Evolutionary conservation across 1,140 invertebrate species (phyloP), one percentile per base, ranked within the genome.

Genomic region (Drosophila setifemur): DNA sequence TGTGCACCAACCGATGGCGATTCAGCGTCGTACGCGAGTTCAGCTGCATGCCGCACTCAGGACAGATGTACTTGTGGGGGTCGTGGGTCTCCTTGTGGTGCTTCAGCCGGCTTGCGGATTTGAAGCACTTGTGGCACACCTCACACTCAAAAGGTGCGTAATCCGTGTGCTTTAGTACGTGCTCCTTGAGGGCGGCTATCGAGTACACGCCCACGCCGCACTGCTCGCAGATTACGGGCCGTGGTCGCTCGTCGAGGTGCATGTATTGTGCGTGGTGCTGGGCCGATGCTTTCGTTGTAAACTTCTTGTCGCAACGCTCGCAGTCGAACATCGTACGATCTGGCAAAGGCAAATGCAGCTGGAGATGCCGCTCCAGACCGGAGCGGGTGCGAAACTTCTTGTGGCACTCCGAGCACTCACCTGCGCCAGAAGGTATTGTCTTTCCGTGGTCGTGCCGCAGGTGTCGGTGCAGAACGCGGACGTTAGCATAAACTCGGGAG

Each of bases 1-100:
- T 88, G 75, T 92, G 91, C 9, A 92, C 91, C 23, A 92, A 64
- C 4, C 91, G 81, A 71, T 92, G 91, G 45, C 91, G 91, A 37
- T 91, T 89, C 0, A 92, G 66, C 0, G 91, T 92, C 11, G 91
- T 75, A 23, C 91, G 74, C 1, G 91, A 92, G 50, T 91, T 91
- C 14, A 92, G 63, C 57, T 91, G 86, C 50, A 92, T 85, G 11
- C 91, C 91, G 60, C 91, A 92, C 48, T 91, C 85, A 0, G 90
- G 90, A 60, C 91, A 92, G 11, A 91, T 86, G 69, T 92, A 92
- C 21, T 90, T 91, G 21, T 91, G 91, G 29, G 91, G 90, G 52
- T 90, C 87, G 61, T 92, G 91, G 1, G 83, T 92, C 58, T 92
- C 91, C 58, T 88, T 77, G 42, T 90, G 90, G 12, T 58, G 81